Evolutionary conservation across 2,888 invertebrate species (phyloP), one percentile per base, ranked within the genome.

Genomic region (Lepidocyrtinus sp.): DNA sequence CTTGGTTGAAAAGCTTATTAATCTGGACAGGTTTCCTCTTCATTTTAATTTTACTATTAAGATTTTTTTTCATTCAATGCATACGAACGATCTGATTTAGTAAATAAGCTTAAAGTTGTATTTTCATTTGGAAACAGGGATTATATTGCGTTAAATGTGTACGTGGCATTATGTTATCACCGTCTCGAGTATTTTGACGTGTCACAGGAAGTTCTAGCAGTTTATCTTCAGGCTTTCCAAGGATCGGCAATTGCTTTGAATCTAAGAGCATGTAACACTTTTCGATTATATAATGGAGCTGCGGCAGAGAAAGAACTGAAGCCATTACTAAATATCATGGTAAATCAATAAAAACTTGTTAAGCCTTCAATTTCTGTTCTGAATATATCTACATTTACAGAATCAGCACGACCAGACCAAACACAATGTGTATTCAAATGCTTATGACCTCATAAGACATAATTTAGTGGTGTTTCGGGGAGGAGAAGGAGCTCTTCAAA

Each of bases 161-260:
- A 99, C 89, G 94, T 99, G 76, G 99, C 98, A 0, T 90, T 99
- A 17, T 99, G 99, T 88, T 99, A 99, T 89, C 99, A 99, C 90
- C 99, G 99, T 89, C 90, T 99, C 87, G 99, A 99, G 89, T 99
- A 98, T 89, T 99, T 97, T 88, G 99, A 99, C 89, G 97, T 98
- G 64, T 97, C 98, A 0, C 97, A 98, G 89, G 98, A 98, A 90
- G 96, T 98, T n/a, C 90, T 98, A 15, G 95, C 95, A 22, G 93
- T 96, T 22, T 99, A 99, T 89, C 90, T 99, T 70, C 94, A 95
- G 81, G 94, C 95, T 88, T 94, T 94, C 89, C 94, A 96, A 1
- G 97, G 98, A 87, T 98, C 98, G 82, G 96, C 97, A 0, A 95
- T 97, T 80, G 99, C 98, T 0, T 93, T 96, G 25, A 99, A 99